A percentile compares a stretch with the other conserved stretches of the same genome.
Conservation (phyloP, 2,888 invertebrate species). For the Synergus umbraculus region DNA sequence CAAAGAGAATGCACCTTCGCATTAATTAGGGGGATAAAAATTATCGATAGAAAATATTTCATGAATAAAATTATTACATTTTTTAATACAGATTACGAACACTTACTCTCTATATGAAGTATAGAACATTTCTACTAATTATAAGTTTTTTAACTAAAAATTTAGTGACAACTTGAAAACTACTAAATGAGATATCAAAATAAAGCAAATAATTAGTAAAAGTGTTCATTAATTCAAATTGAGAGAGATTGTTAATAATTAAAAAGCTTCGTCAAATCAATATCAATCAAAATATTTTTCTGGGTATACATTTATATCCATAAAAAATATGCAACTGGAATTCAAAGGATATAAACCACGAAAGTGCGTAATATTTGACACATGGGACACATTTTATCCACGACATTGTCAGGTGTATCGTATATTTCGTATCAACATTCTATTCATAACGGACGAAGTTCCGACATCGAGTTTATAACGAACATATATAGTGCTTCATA, state of each 20-base stretch:
- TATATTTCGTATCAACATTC: conserved; percentile 10
- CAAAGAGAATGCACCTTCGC: too few species aligned
- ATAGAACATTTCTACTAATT: too few species aligned
- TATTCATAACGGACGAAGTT: conserved; percentile 12
- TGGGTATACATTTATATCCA: not conserved
- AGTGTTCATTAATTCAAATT: too few species aligned
- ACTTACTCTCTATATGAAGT: too few species aligned
- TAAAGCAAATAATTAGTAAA: too few species aligned
- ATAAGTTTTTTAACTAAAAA: too few species aligned
- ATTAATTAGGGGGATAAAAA: too few species aligned
- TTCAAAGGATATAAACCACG: not conserved
- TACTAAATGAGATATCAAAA: too few species aligned
- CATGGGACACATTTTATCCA: conserved; percentile 1
- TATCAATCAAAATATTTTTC: not conserved
- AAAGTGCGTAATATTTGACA: conserved; percentile 4
- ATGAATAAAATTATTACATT: too few species aligned
- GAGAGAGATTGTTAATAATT: not conserved
- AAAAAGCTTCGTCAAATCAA: conserved; percentile 11
- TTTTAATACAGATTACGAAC: too few species aligned
- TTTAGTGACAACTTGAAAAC: too few species aligned
- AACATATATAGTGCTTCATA: not conserved
- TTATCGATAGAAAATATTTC: too few species aligned
- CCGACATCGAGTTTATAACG: not conserved
- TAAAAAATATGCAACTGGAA: not conserved
- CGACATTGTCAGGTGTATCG: conserved; percentile 11